These are phyloP conservation scores for Cyclina sinensis DNA, from an alignment of 1,140 invertebrate genomes.

Conservation along the genomic window DNA sequence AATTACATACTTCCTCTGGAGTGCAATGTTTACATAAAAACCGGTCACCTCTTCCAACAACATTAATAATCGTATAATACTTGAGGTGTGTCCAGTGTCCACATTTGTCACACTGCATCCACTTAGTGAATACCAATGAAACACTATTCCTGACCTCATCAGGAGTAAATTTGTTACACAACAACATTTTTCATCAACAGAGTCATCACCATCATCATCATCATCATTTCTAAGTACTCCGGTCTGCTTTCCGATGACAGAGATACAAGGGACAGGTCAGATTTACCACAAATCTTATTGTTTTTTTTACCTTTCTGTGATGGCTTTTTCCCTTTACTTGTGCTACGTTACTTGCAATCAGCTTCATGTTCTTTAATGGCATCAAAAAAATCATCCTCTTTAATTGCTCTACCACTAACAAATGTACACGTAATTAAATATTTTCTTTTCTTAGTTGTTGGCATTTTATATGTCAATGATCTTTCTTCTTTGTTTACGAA, in stretches of 20 bases:
- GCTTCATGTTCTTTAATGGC: slow-evolving; percentile 1
- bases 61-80: no score
- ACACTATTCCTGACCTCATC: no score
- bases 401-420: slow-evolving; percentile 42
- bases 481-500: not conserved
- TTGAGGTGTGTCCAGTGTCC: no score
- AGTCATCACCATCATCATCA: not conserved
- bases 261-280: slow-evolving; percentile 20
- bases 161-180: no score
- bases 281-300: not conserved
- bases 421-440: slow-evolving; percentile 7
- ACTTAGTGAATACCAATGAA: no score
- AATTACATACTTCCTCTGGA: no score
- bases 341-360: not conserved
- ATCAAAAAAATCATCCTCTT: slow-evolving; percentile 15
- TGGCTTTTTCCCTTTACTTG: no score
- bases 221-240: not conserved
- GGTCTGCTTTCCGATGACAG: slow-evolving; percentile 1
- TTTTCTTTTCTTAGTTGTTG: slow-evolving; percentile 28
- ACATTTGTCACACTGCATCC: no score
- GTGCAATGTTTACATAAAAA: no score
- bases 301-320: slow-evolving; percentile 21
- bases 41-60: no score
- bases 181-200: no score
- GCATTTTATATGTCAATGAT: not conserved